Evolutionary conservation across 64 coral and sea anemone species (phyloP).

Genomic region (Montipora cactus): DNA sequence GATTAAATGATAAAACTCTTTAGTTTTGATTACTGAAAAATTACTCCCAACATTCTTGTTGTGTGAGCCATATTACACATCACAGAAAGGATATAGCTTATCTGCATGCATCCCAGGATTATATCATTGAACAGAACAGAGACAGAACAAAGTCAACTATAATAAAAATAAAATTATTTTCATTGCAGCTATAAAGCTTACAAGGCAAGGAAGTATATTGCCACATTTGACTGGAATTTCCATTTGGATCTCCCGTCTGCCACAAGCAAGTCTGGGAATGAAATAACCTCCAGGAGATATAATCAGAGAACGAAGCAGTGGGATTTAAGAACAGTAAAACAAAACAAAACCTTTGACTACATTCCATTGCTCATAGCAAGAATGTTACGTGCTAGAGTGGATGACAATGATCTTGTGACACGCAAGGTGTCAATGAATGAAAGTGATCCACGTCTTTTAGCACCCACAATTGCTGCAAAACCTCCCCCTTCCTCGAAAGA

Average conservation of each 20-base stretch:
- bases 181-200: background rate
- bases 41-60: too few relatives aligned
- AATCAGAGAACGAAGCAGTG: slow-evolving; percentile 46
- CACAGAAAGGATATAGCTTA: too few relatives aligned
- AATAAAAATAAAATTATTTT: background rate
- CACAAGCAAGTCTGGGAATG: slow-evolving; percentile 25
- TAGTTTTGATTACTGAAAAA: too few relatives aligned
- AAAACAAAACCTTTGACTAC: slow-evolving; percentile 28
- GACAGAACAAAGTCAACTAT: background rate
- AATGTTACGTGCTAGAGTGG: background rate
- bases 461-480: slow-evolving; percentile 26
- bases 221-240: slow-evolving; percentile 46
- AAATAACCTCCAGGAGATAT: slow-evolving; percentile 27
- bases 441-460: slow-evolving; percentile 35
- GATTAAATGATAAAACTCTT: too few relatives aligned
- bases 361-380: slow-evolving; percentile 34
- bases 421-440: slow-evolving; percentile 34
- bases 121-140: background rate
- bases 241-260: slow-evolving; percentile 28
- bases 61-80: too few relatives aligned
- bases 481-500: too few relatives aligned
- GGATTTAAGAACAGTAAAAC: slow-evolving; percentile 36
- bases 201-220: slow-evolving; percentile 18
- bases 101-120: too few relatives aligned
- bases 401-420: slow-evolving; percentile 5